Base-by-base conservation (phyloP, 2,888 invertebrate genomes). In the Pseudolycoriella hygida region DNA sequence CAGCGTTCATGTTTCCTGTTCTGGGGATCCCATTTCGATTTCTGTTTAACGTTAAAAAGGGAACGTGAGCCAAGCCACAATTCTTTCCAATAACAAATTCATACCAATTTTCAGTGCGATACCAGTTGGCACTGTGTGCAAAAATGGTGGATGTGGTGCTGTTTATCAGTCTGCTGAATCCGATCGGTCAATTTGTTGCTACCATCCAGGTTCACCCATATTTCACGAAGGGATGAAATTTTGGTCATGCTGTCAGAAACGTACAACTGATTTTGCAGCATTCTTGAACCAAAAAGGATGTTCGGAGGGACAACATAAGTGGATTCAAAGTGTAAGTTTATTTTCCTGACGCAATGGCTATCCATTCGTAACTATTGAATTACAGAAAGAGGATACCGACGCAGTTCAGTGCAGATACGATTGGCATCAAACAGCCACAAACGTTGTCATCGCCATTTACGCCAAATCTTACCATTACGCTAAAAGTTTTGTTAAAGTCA, bases 161-260 rank as follows among this genome's bases (percentile, higher is more conserved):
- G 67, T 73, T 0, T 93, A 82, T 57, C 71, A 74, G 52, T 80
- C 80, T 5, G 70, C 75, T 2, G 61, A 74, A 42, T 72, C 74
- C 12, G 72, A 83, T 54, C 58, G 68, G 3, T 68, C 69, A 15
- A 60, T 69, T 43, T 96, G 96, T 59, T 68, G 70, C 41, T 70
- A 84, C 64, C 96, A 97, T 67, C 80, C 89, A 1, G 96, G 96
- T 1, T 73, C 72, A 34, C 90, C 96, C 0, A 74, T 97, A 43
- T 97, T 97, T 62, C 96, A 97, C 56, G 96, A 97, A 68, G 96
- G 94, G 1, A 68, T 94, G 60, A 97, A 97, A 61, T 97, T 78
- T 64, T 97, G 96, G 96, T 84, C 92, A 0, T 99, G 98, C 60
- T 98, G 98, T 59, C 78, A 84, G 54, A 83, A 81, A 56, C 78